Evolutionary conservation across 2,888 invertebrate genomes (phyloP), one percentile per base, ranked within the genome.

Genomic region (Dryadula phaetusa): DNA sequence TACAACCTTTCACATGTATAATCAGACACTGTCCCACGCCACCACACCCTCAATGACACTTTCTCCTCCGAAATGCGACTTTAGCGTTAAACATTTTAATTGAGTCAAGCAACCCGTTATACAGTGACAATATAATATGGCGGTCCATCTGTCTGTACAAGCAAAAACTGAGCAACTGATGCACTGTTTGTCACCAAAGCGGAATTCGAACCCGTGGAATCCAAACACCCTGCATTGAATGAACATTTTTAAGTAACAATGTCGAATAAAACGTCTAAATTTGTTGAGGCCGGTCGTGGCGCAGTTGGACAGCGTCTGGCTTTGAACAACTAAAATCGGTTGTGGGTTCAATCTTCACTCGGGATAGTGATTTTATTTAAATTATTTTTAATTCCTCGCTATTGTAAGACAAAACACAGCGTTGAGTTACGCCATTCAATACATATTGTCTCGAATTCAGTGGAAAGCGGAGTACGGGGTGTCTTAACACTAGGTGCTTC

Each of bases 151-250:
- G 67, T 66, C 65, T 74, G 67, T 69, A 62, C 40, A 10, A 34
- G 53, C 70, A 76, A 77, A 77, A 77, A 77, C 75, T 70, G 77
- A 77, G 80, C 78, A 76, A 74, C 76, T 83, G 84, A 85, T 85
- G 82, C 83, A 85, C 83, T 76, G 82, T 81, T 84, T 84, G 81
- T 72, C 86, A 77, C 74, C 67, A 64, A 37, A 47, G 2, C 16
- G 70, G 66, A 56, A 69, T 71, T 64, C 22, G 28, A 60, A 32
- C 28, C 28, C 8, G 28, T 32, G 56, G 40, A n/a, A 56, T 52
- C 28, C 22, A 8, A 40, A 40, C 47, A 47, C 49, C 37, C 22
- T 40, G 56, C 56, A 32, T 60, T 60, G 60, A 60, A 60, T 60
- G 44, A 60, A 46, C 60, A 46, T 60, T 60, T 60, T 60, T 60